Percentiles rank a stretch among this genome's conserved stretches.
These are phyloP conservation scores for Criorhina ranunculi DNA, from an alignment of 2,888 invertebrate genomes.

Conservation along the genomic window DNA sequence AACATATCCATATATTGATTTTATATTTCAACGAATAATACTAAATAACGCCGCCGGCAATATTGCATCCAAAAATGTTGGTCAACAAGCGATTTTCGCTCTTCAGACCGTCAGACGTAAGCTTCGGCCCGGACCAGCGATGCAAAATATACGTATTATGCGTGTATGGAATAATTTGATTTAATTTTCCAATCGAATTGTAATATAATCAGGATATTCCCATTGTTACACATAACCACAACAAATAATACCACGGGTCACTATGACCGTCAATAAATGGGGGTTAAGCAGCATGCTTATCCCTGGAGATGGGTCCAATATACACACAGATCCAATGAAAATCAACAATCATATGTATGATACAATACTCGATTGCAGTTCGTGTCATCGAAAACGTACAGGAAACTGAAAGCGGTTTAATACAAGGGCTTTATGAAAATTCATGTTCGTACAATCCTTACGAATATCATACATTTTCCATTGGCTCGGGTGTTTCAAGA, in stretches of 20 bases:
- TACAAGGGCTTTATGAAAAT: too few relatives aligned
- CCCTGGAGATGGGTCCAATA: neutral
- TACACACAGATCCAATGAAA: neutral
- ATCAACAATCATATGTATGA: neutral
- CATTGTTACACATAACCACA: conserved; percentile 35
- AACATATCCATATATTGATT: conserved; percentile 16
- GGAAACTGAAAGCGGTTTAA: too few relatives aligned
- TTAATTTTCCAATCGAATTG: conserved; percentile 58
- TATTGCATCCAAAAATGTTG: conserved; percentile 43
- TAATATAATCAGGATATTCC: conserved; percentile 25
- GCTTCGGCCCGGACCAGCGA: too few relatives aligned
- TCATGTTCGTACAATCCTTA: too few relatives aligned
- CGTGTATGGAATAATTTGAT: conserved; percentile 57
- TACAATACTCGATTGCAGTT: neutral
- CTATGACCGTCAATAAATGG: neutral
- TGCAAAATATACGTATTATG: conserved; percentile 13
- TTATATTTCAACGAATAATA: conserved; percentile 22
- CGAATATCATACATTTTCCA: too few relatives aligned
- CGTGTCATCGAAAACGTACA: too few relatives aligned
- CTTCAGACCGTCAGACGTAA: too few relatives aligned
- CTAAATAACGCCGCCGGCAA: conserved; percentile 12
- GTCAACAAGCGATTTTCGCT: conserved; percentile 27
- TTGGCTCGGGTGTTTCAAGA: too few relatives aligned
- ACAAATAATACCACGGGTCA: conserved; percentile 10
- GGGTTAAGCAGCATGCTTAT: neutral